phyloP scores from a whole-genome alignment of 2,797 vertebrate species.

The Pelochelys cantorii region DNA sequence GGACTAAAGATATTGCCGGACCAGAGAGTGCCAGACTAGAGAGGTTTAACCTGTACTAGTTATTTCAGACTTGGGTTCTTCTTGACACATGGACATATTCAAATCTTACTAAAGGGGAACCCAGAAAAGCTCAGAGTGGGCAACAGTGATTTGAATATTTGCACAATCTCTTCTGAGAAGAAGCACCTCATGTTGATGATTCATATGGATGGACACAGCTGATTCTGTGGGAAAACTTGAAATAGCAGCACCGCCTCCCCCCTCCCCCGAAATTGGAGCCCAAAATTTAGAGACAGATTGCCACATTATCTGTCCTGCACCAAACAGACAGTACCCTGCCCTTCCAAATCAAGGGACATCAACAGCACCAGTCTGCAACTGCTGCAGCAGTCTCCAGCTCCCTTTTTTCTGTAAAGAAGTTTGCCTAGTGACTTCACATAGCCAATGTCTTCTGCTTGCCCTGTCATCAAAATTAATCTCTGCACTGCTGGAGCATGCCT shows the following conservation, averaged over 20 bases:
- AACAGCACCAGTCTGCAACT: neutral
- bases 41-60: too few relatives aligned
- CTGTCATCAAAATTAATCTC: neutral
- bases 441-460: neutral
- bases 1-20: too few relatives aligned
- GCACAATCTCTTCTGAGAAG: neutral
- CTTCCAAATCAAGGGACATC: neutral
- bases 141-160: neutral
- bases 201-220: neutral
- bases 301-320: neutral
- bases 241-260: neutral
- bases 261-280: neutral
- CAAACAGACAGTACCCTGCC: neutral
- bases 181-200: neutral
- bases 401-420: neutral
- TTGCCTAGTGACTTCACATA: neutral
- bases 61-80: too few relatives aligned
- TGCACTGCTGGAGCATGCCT: neutral
- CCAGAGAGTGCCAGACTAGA: too few relatives aligned
- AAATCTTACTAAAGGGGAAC: neutral
- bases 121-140: neutral
- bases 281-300: neutral
- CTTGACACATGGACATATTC: neutral
- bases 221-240: neutral
- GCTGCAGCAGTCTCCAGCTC: neutral